Evolutionary conservation across 2,888 invertebrate genomes (phyloP).

Genomic region (Ypsolopha scabrella): DNA sequence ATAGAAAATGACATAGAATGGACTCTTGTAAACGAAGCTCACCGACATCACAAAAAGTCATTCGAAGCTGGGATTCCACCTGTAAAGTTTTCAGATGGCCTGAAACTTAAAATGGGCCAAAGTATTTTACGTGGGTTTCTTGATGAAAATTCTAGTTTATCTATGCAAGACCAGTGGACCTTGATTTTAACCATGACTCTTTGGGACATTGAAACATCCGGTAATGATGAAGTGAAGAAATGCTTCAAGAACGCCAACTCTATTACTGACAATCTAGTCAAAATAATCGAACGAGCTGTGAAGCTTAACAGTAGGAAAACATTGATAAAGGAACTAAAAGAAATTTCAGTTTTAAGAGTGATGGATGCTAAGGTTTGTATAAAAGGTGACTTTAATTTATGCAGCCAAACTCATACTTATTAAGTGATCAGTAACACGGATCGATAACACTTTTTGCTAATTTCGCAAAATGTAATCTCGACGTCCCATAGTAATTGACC

Average conservation of each 20-base stretch:
- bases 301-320: constrained; percentile 24
- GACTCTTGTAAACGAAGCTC: constrained; percentile 35
- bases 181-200: constrained; percentile 33
- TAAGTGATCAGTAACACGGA: too few relatives aligned
- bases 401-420: too few relatives aligned
- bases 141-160: constrained; percentile 29
- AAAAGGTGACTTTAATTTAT: too few relatives aligned
- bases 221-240: constrained; percentile 39
- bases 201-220: constrained; percentile 50
- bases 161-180: constrained; percentile 44
- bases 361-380: neutral
- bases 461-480: too few relatives aligned
- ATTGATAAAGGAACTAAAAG: constrained; percentile 32
- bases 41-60: constrained; percentile 31
- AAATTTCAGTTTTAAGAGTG: constrained; percentile 28
- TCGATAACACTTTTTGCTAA: too few relatives aligned
- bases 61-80: constrained; percentile 24
- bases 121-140: constrained; percentile 41
- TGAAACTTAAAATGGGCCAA: constrained; percentile 38
- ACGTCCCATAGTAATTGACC: too few relatives aligned
- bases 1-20: constrained; percentile 44
- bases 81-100: constrained; percentile 33
- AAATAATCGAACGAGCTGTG: constrained; percentile 36
- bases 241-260: constrained; percentile 39
- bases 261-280: constrained; percentile 37